Percentiles rank a stretch among this genome's conserved stretches.
Evolutionary conservation across 2,888 invertebrate genomes (phyloP).

Genomic region (Kuschelorhynchus macadamiae): DNA sequence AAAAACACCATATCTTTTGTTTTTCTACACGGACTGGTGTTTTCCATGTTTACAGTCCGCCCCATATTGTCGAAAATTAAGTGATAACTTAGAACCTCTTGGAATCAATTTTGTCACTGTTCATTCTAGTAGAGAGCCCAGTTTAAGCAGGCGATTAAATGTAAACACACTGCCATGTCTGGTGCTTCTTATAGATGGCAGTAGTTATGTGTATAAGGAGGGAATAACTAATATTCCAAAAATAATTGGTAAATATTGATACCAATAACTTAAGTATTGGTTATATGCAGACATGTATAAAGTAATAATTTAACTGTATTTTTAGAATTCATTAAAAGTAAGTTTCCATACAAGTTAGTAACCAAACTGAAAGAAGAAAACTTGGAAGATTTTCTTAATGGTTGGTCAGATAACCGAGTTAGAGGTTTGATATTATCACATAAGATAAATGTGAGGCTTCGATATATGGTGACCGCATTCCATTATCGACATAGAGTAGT

Average conservation of each 20-base stretch:
- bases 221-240: slow-evolving; percentile 83
- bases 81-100: slow-evolving; percentile 87
- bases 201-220: slow-evolving; percentile 87
- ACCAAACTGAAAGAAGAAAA: slow-evolving; percentile 78
- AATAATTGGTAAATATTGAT: slow-evolving; percentile 76
- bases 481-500: slow-evolving; percentile 88
- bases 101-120: slow-evolving; percentile 76
- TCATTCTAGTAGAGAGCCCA: slow-evolving; percentile 87
- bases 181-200: slow-evolving; percentile 86
- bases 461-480: slow-evolving; percentile 91
- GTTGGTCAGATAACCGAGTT: slow-evolving; percentile 94
- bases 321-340: slow-evolving; percentile 87
- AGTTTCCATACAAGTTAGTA: slow-evolving; percentile 88
- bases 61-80: slow-evolving; percentile 86
- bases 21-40: slow-evolving; percentile 96
- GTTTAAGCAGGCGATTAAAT: slow-evolving; percentile 83
- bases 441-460: slow-evolving; percentile 80
- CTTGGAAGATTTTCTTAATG: slow-evolving; percentile 83
- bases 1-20: slow-evolving; percentile 85
- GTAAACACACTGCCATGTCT: slow-evolving; percentile 87
- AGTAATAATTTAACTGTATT: too few species aligned
- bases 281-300: too few species aligned
- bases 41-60: slow-evolving; percentile 92
- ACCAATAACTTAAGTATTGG: slow-evolving; percentile 6
- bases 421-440: slow-evolving; percentile 91